Base-by-base conservation (phyloP, 2,113 vertebrate genomes). In the Chionomys nivalis region DNA sequence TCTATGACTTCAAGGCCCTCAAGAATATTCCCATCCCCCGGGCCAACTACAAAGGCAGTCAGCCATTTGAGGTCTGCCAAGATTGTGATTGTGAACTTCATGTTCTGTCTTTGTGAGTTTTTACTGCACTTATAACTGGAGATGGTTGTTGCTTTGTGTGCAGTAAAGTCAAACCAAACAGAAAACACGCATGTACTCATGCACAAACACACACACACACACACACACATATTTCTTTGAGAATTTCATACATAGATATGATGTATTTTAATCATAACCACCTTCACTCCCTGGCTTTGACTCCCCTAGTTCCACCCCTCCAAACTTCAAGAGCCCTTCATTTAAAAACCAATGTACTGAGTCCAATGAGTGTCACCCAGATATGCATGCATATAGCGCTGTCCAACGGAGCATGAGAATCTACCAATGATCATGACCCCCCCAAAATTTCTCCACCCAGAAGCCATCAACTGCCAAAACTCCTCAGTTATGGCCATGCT, bases 41-140 rank as follows among this genome's bases (percentile, higher is more conserved):
- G 23, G 28, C 31, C 72, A 23, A 12, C 3, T 33, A 19, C 70
- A 70, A 90, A 73, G 16, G 68, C 26, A 72, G 66, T 44, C 28
- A 52, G 61, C 10, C 55, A 94, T 87, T n/a, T 49, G 52, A 89
- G 42, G 19, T 39, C 5, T 73, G n/a, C n/a, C 10, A 3, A 14
- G 63, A 5, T 47, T 58, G 42, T 10, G 55, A 36, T 28, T 17
- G 12, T 10, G 23, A 90, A 44, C 61, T 81, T 65, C 55, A 19
- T 42, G 13, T 61, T 73, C 49, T 63, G 8, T 49, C 21, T 79
- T 79, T 82, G 65, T 72, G 23, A 88, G 72, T 47, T 73, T 81
- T 66, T 94, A 90, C 72, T 44, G 47, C 81, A 91, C 28, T 93
- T 61, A 10, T 33, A 58, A 96, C 68, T 58, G 85, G 91, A 97